Conservation (phyloP, 1,140 invertebrate genomes). For the Neotoxoptera formosana region DNA sequence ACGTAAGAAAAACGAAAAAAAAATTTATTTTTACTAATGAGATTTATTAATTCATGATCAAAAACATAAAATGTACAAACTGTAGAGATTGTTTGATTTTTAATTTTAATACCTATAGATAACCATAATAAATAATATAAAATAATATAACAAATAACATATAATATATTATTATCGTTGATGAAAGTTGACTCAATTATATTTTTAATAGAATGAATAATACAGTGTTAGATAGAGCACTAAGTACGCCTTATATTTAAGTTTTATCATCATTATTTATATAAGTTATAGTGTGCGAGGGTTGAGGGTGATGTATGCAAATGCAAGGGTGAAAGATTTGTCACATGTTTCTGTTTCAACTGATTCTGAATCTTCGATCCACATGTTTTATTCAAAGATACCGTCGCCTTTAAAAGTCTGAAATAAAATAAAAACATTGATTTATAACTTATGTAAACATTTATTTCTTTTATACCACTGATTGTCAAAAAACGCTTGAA, state of each 20-base stretch:
- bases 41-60: neutral
- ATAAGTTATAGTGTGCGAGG: neutral
- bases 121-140: too few species aligned
- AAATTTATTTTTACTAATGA: too few species aligned
- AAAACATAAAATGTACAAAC: neutral
- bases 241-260: neutral
- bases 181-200: neutral
- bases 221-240: neutral
- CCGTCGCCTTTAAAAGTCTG: neutral
- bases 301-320: neutral
- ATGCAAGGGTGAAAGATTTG: neutral
- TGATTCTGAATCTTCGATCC: neutral
- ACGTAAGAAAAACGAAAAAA: too few species aligned
- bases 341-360: slow-evolving; percentile 7
- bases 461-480: neutral
- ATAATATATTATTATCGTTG: neutral
- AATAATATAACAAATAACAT: neutral
- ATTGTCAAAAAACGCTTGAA: slow-evolving; percentile 9
- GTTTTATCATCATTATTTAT: neutral
- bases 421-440: slow-evolving; percentile 27
- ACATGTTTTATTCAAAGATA: slow-evolving; percentile 14
- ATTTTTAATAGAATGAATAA: neutral
- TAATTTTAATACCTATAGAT: neutral
- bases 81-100: neutral
- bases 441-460: slow-evolving; percentile 5